A percentile compares a stretch with the other conserved stretches of the same genome.
Conservation (phyloP, 2,113 vertebrate genomes). For the Dicrurus megarhynchus region DNA sequence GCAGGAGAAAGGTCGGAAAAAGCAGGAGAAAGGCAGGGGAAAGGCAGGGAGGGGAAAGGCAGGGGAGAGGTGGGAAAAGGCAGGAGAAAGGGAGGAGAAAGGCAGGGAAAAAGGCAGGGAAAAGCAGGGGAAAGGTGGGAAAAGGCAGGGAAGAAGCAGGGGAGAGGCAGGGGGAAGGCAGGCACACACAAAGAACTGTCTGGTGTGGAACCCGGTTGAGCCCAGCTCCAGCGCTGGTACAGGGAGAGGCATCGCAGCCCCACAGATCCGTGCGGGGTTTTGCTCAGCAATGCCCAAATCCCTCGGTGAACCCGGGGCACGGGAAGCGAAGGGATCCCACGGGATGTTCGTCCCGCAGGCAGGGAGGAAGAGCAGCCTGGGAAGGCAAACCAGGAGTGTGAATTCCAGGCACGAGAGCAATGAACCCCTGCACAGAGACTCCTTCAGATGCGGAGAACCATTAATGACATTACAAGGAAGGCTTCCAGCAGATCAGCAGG, state of each 20-base stretch:
- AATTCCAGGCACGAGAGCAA: background rate
- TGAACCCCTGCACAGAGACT: background rate
- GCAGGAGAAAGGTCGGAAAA: background rate
- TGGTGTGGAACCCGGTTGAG: background rate
- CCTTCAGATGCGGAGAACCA: background rate
- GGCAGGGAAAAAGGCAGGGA: background rate
- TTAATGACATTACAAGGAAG: background rate
- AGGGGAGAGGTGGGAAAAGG: background rate
- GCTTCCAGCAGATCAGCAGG: background rate
- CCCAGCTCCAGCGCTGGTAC: background rate
- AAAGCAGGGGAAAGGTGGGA: background rate
- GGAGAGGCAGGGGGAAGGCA: background rate
- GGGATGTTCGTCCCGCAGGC: background rate
- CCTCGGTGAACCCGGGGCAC: rapidly evolving
- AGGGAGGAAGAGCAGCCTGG: too few species aligned
- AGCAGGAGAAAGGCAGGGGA: too few species aligned
- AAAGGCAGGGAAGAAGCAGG: too few species aligned
- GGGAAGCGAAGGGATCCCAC: background rate
- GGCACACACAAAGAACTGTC: background rate
- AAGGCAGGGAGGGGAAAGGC: background rate
- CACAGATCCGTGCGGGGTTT: rapidly evolving
- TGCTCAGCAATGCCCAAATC: background rate
- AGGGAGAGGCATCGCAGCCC: background rate
- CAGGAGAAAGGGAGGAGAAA: rapidly evolving
- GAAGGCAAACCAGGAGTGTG: background rate